Conservation (phyloP, 2,113 vertebrate genomes). For the Tupaia tana region DNA sequence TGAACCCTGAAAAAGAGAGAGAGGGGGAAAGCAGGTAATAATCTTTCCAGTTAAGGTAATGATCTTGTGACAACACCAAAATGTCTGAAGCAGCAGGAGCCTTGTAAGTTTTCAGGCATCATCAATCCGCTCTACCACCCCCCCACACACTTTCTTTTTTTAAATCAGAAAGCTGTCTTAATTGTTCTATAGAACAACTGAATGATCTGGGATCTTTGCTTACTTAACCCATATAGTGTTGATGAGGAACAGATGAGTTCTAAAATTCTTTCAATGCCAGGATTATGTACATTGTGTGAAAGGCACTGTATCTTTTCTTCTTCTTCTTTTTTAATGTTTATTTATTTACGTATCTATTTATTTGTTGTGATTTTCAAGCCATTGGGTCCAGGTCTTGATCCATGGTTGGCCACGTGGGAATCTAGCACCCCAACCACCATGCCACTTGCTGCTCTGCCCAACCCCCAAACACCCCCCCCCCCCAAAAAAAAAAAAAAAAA, state of each 20-base stretch:
- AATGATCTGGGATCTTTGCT: background rate
- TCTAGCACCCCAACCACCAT: no score
- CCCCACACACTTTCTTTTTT: no score
- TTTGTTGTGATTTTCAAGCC: no score
- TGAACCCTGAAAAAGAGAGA: slow-evolving; percentile 90
- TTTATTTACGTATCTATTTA: no score
- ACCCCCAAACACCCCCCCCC: no score
- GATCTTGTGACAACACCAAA: background rate
- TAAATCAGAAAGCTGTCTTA: background rate
- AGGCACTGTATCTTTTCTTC: background rate
- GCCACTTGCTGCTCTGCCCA: no score
- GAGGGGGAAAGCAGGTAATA: background rate
- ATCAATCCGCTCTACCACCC: no score
- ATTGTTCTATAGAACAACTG: background rate
- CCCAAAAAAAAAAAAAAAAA: no score
- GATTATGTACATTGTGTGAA: background rate
- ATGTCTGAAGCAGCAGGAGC: background rate
- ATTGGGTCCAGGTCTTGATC: no score
- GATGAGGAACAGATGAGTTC: background rate
- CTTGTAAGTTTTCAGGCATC: background rate
- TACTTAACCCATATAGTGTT: background rate
- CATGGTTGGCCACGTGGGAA: no score
- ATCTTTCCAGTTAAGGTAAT: background rate
- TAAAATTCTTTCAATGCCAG: background rate
- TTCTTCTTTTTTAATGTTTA: no score